A percentile compares a stretch with the other conserved stretches of the same genome.
Evolutionary conservation across 2,797 vertebrate species (phyloP).

Genomic region (Menidia menidia): DNA sequence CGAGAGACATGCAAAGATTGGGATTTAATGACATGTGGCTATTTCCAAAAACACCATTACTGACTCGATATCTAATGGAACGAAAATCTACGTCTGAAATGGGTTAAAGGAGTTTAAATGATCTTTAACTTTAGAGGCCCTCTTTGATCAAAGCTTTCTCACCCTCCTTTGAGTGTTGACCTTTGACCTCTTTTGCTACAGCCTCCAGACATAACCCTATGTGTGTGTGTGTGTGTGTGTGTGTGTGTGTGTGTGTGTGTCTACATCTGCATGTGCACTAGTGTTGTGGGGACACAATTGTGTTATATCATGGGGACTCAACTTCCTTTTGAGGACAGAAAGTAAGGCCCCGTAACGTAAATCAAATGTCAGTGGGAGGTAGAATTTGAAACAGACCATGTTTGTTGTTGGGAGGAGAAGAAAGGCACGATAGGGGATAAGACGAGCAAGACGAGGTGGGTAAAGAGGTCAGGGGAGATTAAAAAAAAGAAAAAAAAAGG

Average conservation of each 20-base stretch:
- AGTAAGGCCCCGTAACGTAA: slow-evolving; percentile 16
- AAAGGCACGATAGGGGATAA: slow-evolving; percentile 31
- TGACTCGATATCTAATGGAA: slow-evolving; percentile 13
- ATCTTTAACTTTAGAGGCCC: slow-evolving; percentile 29
- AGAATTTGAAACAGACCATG: slow-evolving; percentile 52
- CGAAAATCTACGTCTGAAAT: background rate
- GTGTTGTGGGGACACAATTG: slow-evolving; percentile 23
- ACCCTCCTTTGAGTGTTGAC: slow-evolving; percentile 42
- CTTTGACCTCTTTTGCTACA: slow-evolving; percentile 51
- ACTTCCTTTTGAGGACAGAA: slow-evolving; percentile 23
- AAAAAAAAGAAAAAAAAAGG: background rate
- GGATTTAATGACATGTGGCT: background rate
- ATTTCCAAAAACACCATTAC: slow-evolving; percentile 1
- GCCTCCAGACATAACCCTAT: slow-evolving; percentile 32
- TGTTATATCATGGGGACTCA: slow-evolving; percentile 2
- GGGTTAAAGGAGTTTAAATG: slow-evolving; percentile 9
- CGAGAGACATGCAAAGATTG: background rate
- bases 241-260: slow-evolving; percentile 15
- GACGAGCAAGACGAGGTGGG: background rate
- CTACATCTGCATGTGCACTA: slow-evolving; percentile 6
- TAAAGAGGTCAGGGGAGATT: background rate
- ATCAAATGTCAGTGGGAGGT: slow-evolving; percentile 36
- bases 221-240: slow-evolving; percentile 29
- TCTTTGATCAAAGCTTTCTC: slow-evolving; percentile 63
- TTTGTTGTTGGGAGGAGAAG: slow-evolving; percentile 71